A percentile compares a stretch with the other conserved stretches of the same genome.
Conservation (phyloP, 2,888 invertebrate genomes). For the Odontocerum albicorne region DNA sequence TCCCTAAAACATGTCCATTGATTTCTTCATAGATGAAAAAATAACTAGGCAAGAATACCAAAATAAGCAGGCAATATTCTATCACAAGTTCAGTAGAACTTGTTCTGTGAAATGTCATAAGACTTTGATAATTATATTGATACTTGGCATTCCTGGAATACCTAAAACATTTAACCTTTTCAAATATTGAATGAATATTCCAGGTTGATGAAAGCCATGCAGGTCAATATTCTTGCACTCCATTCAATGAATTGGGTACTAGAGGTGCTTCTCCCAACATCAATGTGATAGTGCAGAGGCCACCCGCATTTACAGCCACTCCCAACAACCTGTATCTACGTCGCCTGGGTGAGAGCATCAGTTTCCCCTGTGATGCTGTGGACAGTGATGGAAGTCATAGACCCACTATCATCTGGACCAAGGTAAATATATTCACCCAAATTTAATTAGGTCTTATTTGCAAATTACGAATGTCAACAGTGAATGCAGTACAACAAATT, state of each 20-base stretch:
- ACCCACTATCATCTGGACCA: slow-evolving; percentile 68
- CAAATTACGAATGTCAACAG: too few species aligned
- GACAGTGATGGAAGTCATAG: slow-evolving; percentile 67
- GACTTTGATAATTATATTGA: not conserved
- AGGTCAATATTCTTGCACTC: slow-evolving; percentile 89
- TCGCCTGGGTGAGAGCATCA: slow-evolving; percentile 76
- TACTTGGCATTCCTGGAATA: not conserved
- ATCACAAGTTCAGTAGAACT: too few species aligned
- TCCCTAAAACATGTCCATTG: too few species aligned
- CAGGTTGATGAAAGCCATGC: slow-evolving; percentile 81
- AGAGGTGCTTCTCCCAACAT: slow-evolving; percentile 83
- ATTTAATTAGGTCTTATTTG: too few species aligned
- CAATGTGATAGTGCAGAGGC: slow-evolving; percentile 80
- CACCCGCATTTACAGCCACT: slow-evolving; percentile 78
- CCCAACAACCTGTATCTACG: slow-evolving; percentile 84
- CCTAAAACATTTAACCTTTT: not conserved
- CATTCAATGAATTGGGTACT: slow-evolving; percentile 86
- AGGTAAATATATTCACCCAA: slow-evolving; percentile 54
- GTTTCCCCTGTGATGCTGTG: slow-evolving; percentile 80
- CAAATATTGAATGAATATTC: too few species aligned
- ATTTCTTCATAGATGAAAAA: too few species aligned
- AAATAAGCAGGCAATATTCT: too few species aligned
- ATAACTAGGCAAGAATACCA: too few species aligned
- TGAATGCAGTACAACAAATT: too few species aligned
- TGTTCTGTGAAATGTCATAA: too few species aligned